Base-by-base conservation (phyloP, 1,140 invertebrate species). In the Parapsyche elsis region DNA sequence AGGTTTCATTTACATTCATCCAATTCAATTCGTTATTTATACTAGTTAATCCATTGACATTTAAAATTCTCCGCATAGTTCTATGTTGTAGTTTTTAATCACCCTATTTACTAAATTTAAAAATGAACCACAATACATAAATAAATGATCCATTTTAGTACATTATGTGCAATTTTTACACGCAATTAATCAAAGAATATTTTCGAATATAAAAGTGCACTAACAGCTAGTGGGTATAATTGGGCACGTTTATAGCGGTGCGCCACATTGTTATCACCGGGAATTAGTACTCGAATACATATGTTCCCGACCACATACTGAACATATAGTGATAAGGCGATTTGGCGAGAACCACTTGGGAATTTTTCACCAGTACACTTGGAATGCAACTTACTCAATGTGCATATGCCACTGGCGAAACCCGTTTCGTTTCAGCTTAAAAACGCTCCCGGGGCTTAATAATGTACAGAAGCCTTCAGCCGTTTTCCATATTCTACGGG, bases 391-490 rank as follows among this genome's bases (percentile, higher is more conserved):
- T 75, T 16, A n/a, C 23, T 74, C 71, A 46, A 71, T 23, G 21
- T 71, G 14, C 9, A 57, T 49, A n/a, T n/a, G 0, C 0, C 73
- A 26, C 19, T 57, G 49, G 44, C 4, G 7, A 26, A 75, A 24
- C n/a, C 19, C 70, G 12, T 71, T 45, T 53, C 75, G 44, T 71
- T 79, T 73, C 38, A 53, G 19, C 67, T 79, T 79, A 73, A 79
- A 79, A 79, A 79, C 70, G 70, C 78, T 79, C 78, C 44, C 30
- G 79, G 7, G 78, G 71, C 57, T 80, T 80, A 80, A 80, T 80
- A 80, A 67, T 76, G 79, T 45, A 75, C 70, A 21, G 53, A 73
- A 73, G 44, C 70, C 19, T 38, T 57, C n/a, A 44, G 26, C 19
- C 46, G 19, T 77, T 76, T 76, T 61, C 74, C 74, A 61, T 61